Conservation (phyloP, 92 coral and sea anemone genomes). For the Plumapathes pennacea region DNA sequence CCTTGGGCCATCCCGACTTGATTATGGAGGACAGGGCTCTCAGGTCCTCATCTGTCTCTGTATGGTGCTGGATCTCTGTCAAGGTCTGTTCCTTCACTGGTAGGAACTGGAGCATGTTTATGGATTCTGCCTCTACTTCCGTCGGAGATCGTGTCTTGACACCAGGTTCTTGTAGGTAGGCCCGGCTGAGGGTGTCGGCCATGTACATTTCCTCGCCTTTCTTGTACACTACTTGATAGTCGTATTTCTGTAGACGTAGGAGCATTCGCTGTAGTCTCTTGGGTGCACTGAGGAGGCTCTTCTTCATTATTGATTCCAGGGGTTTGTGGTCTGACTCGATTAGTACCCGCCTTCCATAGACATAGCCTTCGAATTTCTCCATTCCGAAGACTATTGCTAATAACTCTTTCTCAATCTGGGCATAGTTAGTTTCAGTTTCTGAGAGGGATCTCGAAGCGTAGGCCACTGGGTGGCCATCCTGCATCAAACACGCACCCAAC, state of each 20-base stretch:
- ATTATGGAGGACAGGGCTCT: slow-evolving; percentile 9
- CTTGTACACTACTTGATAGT: slow-evolving; percentile 18
- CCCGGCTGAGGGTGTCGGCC: slow-evolving; percentile 31
- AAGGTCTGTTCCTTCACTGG: slow-evolving; percentile 25
- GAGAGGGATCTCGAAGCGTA: slow-evolving; percentile 41
- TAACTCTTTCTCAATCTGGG: slow-evolving; percentile 23
- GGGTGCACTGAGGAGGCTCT: slow-evolving; percentile 30
- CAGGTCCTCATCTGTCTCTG: slow-evolving; percentile 3
- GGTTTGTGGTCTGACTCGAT: slow-evolving; percentile 33
- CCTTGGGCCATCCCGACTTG: slow-evolving; percentile 34
- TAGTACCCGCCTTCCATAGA: slow-evolving; percentile 6
- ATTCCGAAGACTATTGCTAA: slow-evolving; percentile 14
- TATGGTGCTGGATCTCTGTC: slow-evolving; percentile 1
- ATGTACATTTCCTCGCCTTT: slow-evolving; percentile 1
- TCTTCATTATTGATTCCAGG: slow-evolving; percentile 19
- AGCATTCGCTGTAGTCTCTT: slow-evolving; percentile 24
- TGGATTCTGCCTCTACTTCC: slow-evolving; percentile 27
- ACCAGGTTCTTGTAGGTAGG: slow-evolving; percentile 6
- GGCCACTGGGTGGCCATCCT: slow-evolving; percentile 55
- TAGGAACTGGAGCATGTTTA: slow-evolving; percentile 17
- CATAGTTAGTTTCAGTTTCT: background rate
- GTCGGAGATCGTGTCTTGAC: slow-evolving; percentile 14
- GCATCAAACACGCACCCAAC: slow-evolving; percentile 48
- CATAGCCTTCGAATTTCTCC: slow-evolving; percentile 9
- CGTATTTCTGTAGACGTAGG: slow-evolving; percentile 5